Evolutionary conservation across 1,140 invertebrate genomes (phyloP).

Genomic region (Drosophila lowei): DNA sequence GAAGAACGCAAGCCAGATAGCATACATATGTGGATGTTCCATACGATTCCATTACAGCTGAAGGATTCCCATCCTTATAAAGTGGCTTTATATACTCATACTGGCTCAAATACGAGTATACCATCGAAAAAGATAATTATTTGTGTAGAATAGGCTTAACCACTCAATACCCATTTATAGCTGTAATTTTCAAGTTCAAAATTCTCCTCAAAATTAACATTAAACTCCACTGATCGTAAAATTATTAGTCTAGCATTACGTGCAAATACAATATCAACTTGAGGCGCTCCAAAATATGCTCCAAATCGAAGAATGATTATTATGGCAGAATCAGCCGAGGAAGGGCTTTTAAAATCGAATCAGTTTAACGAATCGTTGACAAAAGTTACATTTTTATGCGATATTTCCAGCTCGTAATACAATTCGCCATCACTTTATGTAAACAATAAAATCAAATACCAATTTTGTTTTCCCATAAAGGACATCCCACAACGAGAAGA

Average conservation of each 20-base stretch:
- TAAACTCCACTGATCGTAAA: too few species aligned
- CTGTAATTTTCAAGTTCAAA: too few species aligned
- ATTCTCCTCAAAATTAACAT: too few species aligned
- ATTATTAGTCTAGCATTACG: slow-evolving; percentile 13
- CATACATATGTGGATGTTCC: too few species aligned
- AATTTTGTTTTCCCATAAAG: slow-evolving; percentile 42
- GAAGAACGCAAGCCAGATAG: too few species aligned
- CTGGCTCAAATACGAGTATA: too few species aligned
- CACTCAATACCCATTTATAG: too few species aligned
- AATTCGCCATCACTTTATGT: slow-evolving; percentile 27
- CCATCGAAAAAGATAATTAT: too few species aligned
- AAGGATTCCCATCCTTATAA: too few species aligned
- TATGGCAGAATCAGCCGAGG: slow-evolving; percentile 36
- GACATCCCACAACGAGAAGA: neutral
- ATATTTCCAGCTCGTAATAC: slow-evolving; percentile 47
- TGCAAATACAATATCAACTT: slow-evolving; percentile 36
- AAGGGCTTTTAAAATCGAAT: slow-evolving; percentile 60
- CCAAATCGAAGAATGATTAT: slow-evolving; percentile 52
- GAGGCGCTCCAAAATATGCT: slow-evolving; percentile 16
- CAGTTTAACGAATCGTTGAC: slow-evolving; percentile 48
- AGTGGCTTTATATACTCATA: too few species aligned
- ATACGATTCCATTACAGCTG: too few species aligned
- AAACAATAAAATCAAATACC: slow-evolving; percentile 68
- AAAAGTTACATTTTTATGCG: slow-evolving; percentile 56
- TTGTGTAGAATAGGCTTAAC: too few species aligned